Conservation (phyloP, 2,113 vertebrate species). For the Nymphicus hollandicus region DNA sequence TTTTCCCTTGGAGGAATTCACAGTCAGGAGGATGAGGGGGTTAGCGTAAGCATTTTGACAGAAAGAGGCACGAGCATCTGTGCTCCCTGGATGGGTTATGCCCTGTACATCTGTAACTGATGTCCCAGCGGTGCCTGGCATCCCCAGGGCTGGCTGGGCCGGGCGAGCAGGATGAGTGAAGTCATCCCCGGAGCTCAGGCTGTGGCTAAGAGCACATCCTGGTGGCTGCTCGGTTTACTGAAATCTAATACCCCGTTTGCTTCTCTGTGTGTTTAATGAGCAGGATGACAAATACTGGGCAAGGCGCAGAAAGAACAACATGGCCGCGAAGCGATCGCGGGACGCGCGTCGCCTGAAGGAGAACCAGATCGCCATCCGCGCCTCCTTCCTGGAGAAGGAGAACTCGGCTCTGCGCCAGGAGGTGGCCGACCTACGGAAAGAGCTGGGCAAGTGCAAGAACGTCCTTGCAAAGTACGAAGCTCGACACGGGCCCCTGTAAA, state of each 20-base stretch:
- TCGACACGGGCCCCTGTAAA: constrained; percentile 89
- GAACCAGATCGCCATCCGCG: constrained; percentile 98
- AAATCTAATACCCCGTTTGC: constrained; percentile 70
- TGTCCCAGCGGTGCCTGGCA: not conserved
- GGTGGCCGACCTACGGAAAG: constrained; percentile 92
- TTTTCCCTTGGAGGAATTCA: not conserved
- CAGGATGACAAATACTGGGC: constrained; percentile 99
- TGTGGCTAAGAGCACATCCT: not conserved
- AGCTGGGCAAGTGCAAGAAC: constrained; percentile 96
- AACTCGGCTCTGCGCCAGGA: constrained; percentile 91
- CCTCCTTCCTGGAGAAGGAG: constrained; percentile 96
- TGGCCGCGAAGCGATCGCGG: constrained; percentile 93
- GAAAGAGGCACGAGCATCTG: not conserved
- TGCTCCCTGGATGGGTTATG: not conserved
- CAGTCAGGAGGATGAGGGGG: not conserved
- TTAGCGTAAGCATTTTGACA: not conserved
- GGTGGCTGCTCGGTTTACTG: not conserved
- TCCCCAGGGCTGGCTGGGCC: not conserved
- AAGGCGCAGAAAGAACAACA: constrained; percentile 98
- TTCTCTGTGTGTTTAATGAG: constrained; percentile 73
- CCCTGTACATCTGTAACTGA: accelerated
- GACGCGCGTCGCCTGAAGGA: constrained; percentile 96
- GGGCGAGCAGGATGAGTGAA: accelerated
- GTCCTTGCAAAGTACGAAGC: constrained; percentile 91
- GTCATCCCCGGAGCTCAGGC: accelerated